Evolutionary conservation across 2,797 vertebrate species (phyloP).

Genomic region (Astyanax mexicanus): DNA sequence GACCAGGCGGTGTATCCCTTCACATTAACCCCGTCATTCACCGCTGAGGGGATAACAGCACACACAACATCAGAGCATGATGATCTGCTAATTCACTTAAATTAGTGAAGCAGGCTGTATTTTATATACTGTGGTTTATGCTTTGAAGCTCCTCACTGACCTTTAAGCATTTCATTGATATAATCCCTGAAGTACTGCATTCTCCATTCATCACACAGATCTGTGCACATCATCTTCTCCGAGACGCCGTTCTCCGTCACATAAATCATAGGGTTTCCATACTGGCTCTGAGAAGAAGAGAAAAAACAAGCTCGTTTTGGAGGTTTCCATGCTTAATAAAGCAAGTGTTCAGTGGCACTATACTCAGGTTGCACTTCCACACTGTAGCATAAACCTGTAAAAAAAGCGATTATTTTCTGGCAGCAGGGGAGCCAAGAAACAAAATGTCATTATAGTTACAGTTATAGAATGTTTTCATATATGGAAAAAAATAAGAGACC

Average conservation of each 20-base stretch:
- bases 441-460: too few species aligned
- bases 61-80: too few species aligned
- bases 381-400: too few species aligned
- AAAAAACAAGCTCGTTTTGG: background rate
- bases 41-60: constrained; percentile 73
- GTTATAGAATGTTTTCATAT: too few species aligned
- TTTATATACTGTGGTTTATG: background rate
- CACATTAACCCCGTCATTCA: constrained; percentile 88
- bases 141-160: constrained; percentile 64
- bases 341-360: background rate
- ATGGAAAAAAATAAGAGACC: too few species aligned
- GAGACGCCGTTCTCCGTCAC: constrained; percentile 91
- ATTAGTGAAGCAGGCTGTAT: constrained; percentile 3
- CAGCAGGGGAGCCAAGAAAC: background rate
- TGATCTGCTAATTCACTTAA: background rate
- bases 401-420: too few species aligned
- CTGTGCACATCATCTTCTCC: constrained; percentile 82
- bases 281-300: constrained; percentile 80
- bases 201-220: constrained; percentile 90
- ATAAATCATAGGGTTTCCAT: constrained; percentile 87
- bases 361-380: background rate
- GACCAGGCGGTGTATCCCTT: constrained; percentile 93
- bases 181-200: constrained; percentile 90
- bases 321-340: background rate
- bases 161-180: constrained; percentile 93